Base-by-base conservation (phyloP, 2,113 vertebrate species). In the Ceyx melanurus region DNA sequence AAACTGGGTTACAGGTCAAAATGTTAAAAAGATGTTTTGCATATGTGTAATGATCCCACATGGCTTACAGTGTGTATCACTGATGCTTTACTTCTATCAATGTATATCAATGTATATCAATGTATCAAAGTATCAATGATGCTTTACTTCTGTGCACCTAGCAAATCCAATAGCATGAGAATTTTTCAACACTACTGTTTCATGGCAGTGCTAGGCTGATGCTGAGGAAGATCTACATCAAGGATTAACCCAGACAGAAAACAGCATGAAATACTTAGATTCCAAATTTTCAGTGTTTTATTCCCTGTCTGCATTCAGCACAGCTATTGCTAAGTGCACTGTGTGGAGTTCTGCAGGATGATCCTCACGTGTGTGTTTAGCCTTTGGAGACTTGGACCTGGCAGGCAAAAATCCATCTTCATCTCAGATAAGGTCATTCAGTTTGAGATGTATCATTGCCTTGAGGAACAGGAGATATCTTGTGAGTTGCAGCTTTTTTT, bases 391-490 rank as follows among this genome's bases (percentile, higher is more conserved):
- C 51, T 74, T 82, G 56, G 22, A 60, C 53, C 60, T 89, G n/a
- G 29, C 45, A 78, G 95, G 60, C 78, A 89, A 45, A 92, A 85
- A 60, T 88, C 45, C 19, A 12, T 93, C 92, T 81, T 88, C 60
- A 28, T 83, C 43, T 81, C 68, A 71, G 64, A 83, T 61, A 86
- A 67, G 82, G 79, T 88, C 45, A 25, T 93, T 83, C 51, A 74
- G 2, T 70, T 92, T 83, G 35, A 68, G 53, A 53, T 26, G 15
- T 71, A 65, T 8, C 13, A 13, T 15, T 88, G 85, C 57, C 35
- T 79, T 64, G 51, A 67, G 84, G 48, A 29, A 82, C 1, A 7
- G 58, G 77, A 84, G 33, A 17, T 88, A 40, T 12, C 56, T 93
- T 81, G 29, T 42, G 56, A 82, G 66, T 71, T 93, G 78, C 26